A percentile compares a stretch with the other conserved stretches of the same genome.
These are phyloP conservation scores for Gopherus flavomarginatus DNA, from an alignment of 2,113 vertebrate genomes.

Conservation along the genomic window DNA sequence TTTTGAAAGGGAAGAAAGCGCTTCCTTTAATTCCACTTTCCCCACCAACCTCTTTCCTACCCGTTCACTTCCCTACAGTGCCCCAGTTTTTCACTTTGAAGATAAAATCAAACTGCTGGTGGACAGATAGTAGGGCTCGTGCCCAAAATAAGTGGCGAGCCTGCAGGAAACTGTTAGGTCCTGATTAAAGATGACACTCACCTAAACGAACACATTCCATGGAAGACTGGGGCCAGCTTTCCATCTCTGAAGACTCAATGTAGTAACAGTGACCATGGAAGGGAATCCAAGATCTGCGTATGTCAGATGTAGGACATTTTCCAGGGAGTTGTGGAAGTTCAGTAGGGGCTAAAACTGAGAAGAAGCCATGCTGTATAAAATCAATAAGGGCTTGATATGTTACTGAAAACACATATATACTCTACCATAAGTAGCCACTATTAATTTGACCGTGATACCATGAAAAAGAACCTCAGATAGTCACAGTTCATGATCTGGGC, in stretches of 20 bases:
- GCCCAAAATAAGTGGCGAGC: background rate
- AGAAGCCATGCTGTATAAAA: background rate
- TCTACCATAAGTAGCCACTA: background rate
- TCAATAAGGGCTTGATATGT: background rate
- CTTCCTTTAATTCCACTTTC: background rate
- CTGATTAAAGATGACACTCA: constrained; percentile 49
- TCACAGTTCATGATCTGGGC: background rate
- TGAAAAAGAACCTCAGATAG: background rate
- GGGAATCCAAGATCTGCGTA: constrained; percentile 85
- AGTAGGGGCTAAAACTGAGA: constrained; percentile 82
- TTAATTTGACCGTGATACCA: background rate
- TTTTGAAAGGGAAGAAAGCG: background rate
- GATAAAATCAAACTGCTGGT: background rate
- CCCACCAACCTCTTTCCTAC: background rate
- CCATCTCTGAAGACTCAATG: constrained; percentile 73
- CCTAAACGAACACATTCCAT: constrained; percentile 89
- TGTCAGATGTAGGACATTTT: constrained; percentile 84
- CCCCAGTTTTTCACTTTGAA: background rate
- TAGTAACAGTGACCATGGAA: constrained; percentile 92
- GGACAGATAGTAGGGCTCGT: background rate
- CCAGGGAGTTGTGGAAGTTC: constrained; percentile 90
- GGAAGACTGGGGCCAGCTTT: constrained; percentile 90
- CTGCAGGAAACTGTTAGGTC: background rate
- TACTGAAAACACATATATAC: background rate
- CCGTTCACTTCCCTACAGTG: background rate